A percentile compares a stretch with the other conserved stretches of the same genome.
These are phyloP conservation scores for Darwinula stevensoni DNA, from an alignment of 2,888 invertebrate genomes.

Conservation along the genomic window DNA sequence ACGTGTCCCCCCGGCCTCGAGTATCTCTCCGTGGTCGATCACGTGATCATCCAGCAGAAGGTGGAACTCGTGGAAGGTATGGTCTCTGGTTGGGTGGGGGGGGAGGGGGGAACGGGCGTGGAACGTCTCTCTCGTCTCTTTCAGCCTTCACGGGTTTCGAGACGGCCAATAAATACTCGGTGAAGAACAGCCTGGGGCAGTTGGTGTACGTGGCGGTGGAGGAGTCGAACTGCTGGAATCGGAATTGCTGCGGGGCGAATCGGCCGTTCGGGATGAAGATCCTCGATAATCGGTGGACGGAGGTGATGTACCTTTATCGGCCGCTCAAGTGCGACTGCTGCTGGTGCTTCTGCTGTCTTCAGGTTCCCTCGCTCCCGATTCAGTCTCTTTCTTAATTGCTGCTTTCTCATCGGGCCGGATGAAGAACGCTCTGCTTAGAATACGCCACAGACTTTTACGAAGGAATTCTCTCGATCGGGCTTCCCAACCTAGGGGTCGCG, in stretches of 20 bases:
- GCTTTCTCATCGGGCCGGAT: too few relatives aligned
- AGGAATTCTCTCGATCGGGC: too few relatives aligned
- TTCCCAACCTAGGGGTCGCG: too few relatives aligned
- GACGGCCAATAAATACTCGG: slow-evolving; percentile 58
- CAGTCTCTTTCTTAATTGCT: too few relatives aligned
- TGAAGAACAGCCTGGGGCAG: slow-evolving; percentile 46
- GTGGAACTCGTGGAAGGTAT: slow-evolving; percentile 36
- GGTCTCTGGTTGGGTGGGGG: too few relatives aligned
- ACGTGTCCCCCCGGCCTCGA: slow-evolving; percentile 64
- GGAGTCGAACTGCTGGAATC: slow-evolving; percentile 51
- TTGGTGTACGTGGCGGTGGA: slow-evolving; percentile 49
- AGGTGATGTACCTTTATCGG: slow-evolving; percentile 56
- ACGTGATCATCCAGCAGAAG: slow-evolving; percentile 48
- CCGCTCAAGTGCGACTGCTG: slow-evolving; percentile 54
- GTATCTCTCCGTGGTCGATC: slow-evolving; percentile 63
- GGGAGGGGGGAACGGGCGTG: too few relatives aligned
- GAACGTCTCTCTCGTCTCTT: too few relatives aligned
- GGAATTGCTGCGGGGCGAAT: slow-evolving; percentile 49
- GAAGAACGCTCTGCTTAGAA: too few relatives aligned
- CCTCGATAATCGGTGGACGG: slow-evolving; percentile 43
- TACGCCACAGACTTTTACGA: too few relatives aligned
- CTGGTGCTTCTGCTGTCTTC: slow-evolving; percentile 57
- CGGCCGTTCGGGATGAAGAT: slow-evolving; percentile 67
- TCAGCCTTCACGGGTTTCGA: slow-evolving; percentile 54
- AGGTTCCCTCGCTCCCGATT: too few relatives aligned